Conservation (phyloP, 1,140 invertebrate species). For the Laodelphax striatellus region DNA sequence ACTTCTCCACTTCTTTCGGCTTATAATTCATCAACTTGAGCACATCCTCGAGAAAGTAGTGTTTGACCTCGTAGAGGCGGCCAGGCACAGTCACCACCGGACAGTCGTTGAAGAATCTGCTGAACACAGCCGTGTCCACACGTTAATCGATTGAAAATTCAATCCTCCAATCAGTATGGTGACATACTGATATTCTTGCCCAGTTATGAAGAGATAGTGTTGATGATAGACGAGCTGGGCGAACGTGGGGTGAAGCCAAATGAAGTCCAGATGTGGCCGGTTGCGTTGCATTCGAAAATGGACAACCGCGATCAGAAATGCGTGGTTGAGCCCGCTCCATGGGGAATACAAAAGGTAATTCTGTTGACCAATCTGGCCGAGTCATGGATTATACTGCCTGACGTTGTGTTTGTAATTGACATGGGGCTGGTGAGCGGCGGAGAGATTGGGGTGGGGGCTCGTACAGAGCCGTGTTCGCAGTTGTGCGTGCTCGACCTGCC, state of each 20-base stretch:
- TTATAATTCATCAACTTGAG: constrained; percentile 54
- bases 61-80: constrained; percentile 61
- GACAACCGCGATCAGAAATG: constrained; percentile 62
- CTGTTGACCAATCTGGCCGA: constrained; percentile 88
- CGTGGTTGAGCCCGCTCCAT: constrained; percentile 58
- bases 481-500: too few species aligned
- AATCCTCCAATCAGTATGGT: too few species aligned
- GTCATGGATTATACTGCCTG: too few species aligned
- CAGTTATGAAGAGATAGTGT: constrained; percentile 86
- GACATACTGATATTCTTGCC: constrained; percentile 84
- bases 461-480: too few species aligned
- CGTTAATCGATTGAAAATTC: too few species aligned
- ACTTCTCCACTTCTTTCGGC: constrained; percentile 48
- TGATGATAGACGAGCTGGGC: constrained; percentile 54
- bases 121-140: constrained; percentile 67
- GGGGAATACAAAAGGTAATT: too few species aligned
- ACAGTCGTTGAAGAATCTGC: constrained; percentile 69
- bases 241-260: constrained; percentile 40
- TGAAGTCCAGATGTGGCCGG: constrained; percentile 43
- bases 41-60: too few species aligned
- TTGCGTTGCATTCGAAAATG: constrained; percentile 73
- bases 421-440: too few species aligned
- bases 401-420: too few species aligned
- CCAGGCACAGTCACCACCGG: constrained; percentile 71
- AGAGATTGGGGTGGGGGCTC: too few species aligned